Base-by-base conservation (phyloP, 2,113 vertebrate genomes). In the Puntigrus tetrazona region DNA sequence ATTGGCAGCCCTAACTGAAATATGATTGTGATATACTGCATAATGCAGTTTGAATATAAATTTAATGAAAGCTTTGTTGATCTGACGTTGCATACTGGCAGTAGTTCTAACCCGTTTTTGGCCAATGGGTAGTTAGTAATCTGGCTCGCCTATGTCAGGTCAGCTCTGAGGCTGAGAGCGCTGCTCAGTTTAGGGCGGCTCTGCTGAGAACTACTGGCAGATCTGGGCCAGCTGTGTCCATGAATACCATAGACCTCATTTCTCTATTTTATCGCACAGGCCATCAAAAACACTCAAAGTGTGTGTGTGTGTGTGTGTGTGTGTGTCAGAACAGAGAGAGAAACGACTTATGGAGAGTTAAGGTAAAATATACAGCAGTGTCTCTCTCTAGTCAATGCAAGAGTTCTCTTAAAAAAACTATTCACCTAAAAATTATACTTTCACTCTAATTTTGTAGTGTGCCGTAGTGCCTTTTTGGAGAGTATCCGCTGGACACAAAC, bases 231-330 rank as follows among this genome's bases (percentile, higher is more conserved):
- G 81, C 78, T 83, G 77, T 83, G 84, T 55, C 86, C 70, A 81
- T 85, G 87, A 88, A 88, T 88, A 88, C 81, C 87, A 45, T 65
- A 86, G 84, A 81, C 87, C 84, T 86, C 59, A 86, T 88, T 88
- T 88, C 59, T 84, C 84, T 78, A 34, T 85, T 85, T 87, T 81
- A 85, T 83, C 72, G 77, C 86, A 70, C 67, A 81, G 73, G 50
- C 61, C 70, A 74, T 89, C 81, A 83, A 65, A 29, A 81, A 65
- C 61, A 16, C 38, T 38, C 25, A 0, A 31, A 43, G 55, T 73
- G 55, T 82, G 55, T 20, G 25, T 75, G 57, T 6, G 36, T n/a
- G 31, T 52, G 81, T 67, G 69, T 86, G 47, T 11, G n/a, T 52
- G 78, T 79, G 74, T 65, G 38, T 25, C 25, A 34, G 63, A 20